These are phyloP conservation scores for Lytechinus variegatus DNA, from an alignment of 35 echinoderm and acorn worm genomes.

Conservation along the genomic window DNA sequence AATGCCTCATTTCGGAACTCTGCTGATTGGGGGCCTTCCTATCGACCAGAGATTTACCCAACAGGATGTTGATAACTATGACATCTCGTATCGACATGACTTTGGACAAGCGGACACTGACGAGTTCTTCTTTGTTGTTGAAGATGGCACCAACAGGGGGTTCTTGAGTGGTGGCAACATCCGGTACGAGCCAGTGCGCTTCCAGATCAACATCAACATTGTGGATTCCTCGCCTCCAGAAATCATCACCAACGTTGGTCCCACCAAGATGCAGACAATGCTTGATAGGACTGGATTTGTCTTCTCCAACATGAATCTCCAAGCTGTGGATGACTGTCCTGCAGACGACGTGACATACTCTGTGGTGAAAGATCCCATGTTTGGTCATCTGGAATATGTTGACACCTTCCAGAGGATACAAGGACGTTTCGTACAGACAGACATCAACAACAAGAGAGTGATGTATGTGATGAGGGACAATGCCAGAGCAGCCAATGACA, in stretches of 20 bases:
- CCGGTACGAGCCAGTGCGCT: conserved; percentile 61
- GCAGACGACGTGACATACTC: conserved; percentile 62
- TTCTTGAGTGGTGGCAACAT: conserved; percentile 52
- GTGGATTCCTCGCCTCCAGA: conserved; percentile 67
- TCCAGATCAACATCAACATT: conserved; percentile 73
- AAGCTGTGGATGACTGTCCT: conserved; percentile 75
- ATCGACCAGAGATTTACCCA: conserved; percentile 79
- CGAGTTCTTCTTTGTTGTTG: conserved; percentile 77
- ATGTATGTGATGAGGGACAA: conserved; percentile 87
- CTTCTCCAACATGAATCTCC: conserved; percentile 65
- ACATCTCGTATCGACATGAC: conserved; percentile 76
- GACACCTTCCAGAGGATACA: conserved; percentile 65
- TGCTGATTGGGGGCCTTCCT: conserved; percentile 69
- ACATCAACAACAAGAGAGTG: conserved; percentile 78
- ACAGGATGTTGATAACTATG: conserved; percentile 81
- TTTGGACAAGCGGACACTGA: conserved; percentile 58
- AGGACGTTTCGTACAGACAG: conserved; percentile 77
- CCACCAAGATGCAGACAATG: conserved; percentile 71
- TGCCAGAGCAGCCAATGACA: conserved; percentile 86
- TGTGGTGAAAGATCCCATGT: conserved; percentile 67
- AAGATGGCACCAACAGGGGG: conserved; percentile 87
- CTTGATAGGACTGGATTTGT: conserved; percentile 71
- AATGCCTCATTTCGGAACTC: conserved; percentile 70
- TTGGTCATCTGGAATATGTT: conserved; percentile 80
- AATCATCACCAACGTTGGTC: conserved; percentile 60